A percentile compares a stretch with the other conserved stretches of the same genome.
Evolutionary conservation across 1,140 invertebrate genomes (phyloP).

Genomic region (Spodoptera litura): DNA sequence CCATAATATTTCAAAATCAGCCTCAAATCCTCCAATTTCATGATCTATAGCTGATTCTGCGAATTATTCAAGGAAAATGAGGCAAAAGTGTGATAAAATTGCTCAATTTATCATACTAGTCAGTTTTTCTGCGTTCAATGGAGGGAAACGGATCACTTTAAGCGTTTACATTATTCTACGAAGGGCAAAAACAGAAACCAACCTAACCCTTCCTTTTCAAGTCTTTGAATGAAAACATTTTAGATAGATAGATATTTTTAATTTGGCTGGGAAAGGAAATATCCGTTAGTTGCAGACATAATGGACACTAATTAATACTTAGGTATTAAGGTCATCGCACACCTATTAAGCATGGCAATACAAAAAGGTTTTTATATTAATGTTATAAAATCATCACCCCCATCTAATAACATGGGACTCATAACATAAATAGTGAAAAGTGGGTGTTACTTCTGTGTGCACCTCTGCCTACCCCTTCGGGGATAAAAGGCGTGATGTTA

Average conservation of each 20-base stretch:
- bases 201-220: slow-evolving; percentile 20
- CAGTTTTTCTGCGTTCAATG: slow-evolving; percentile 41
- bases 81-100: slow-evolving; percentile 46
- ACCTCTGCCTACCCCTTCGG: no score
- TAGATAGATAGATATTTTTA: slow-evolving; percentile 13
- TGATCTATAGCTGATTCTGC: slow-evolving; percentile 32
- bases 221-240: slow-evolving; percentile 16
- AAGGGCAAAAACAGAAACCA: slow-evolving; percentile 24
- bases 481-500: no score
- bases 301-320: no score
- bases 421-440: no score
- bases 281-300: not conserved
- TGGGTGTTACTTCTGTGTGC: no score
- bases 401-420: no score
- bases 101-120: slow-evolving; percentile 44
- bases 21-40: slow-evolving; percentile 20
- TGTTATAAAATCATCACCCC: no score
- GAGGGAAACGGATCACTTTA: slow-evolving; percentile 39
- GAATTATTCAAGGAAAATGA: slow-evolving; percentile 30
- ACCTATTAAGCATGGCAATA: no score
- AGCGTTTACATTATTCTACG: slow-evolving; percentile 40
- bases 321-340: no score
- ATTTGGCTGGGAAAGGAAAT: not conserved
- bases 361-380: no score
- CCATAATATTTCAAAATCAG: slow-evolving; percentile 22